These are phyloP conservation scores for Atractosteus spatula DNA, from an alignment of 2,113 vertebrate species.

Conservation along the genomic window DNA sequence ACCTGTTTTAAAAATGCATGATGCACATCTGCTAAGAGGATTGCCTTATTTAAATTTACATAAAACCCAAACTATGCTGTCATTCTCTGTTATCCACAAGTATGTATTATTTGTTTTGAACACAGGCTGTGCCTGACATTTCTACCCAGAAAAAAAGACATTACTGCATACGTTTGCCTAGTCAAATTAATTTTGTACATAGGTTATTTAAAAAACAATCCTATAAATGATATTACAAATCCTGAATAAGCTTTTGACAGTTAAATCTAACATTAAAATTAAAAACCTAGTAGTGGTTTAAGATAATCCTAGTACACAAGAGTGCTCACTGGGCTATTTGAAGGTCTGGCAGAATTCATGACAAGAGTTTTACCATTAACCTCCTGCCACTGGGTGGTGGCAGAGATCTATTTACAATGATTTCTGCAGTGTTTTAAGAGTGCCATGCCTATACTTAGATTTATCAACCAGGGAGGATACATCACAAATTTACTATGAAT, in stretches of 20 bases:
- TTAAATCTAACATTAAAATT: neutral
- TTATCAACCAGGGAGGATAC: neutral
- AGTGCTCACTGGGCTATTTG: neutral
- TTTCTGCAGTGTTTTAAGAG: neutral
- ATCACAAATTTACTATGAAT: neutral
- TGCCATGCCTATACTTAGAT: neutral
- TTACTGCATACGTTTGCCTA: neutral
- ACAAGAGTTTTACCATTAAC: slow-evolving; percentile 33
- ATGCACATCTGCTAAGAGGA: neutral
- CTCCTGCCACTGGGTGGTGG: slow-evolving; percentile 92
- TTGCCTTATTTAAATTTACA: slow-evolving; percentile 15
- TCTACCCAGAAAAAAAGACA: neutral
- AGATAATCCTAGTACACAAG: neutral
- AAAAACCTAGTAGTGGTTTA: neutral
- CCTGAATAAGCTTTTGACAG: no score
- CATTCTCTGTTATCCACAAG: slow-evolving; percentile 1
- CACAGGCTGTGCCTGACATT: no score
- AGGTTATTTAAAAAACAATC: no score
- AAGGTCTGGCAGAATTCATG: no score
- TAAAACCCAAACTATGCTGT: slow-evolving; percentile 16
- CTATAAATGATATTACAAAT: no score
- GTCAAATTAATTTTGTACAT: slow-evolving; percentile 1
- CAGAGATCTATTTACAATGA: slow-evolving; percentile 78
- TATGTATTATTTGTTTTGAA: neutral
- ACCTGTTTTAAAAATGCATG: slow-evolving; percentile 28